These are phyloP conservation scores for Clusia tigrina DNA, from an alignment of 2,888 invertebrate species.

Conservation along the genomic window DNA sequence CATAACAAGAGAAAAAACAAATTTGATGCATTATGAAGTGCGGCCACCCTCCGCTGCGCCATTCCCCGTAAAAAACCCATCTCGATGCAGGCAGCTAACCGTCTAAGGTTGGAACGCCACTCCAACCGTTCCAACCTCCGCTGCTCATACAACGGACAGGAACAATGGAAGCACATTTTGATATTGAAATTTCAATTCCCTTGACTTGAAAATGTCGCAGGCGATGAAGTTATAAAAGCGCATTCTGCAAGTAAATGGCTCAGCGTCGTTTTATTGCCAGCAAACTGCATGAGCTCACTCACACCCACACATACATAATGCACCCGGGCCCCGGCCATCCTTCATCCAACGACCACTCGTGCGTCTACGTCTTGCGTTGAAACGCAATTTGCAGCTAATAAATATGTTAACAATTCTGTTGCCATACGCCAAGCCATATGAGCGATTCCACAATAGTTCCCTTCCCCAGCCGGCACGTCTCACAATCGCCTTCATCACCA, in stretches of 20 bases:
- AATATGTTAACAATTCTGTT: slow-evolving; percentile 9
- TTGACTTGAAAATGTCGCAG: slow-evolving; percentile 11
- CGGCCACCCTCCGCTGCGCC: not conserved
- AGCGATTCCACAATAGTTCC: not conserved
- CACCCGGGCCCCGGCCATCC: too few relatives aligned
- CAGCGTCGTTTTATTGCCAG: not conserved
- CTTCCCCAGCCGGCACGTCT: not conserved
- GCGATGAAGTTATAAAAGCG: slow-evolving; percentile 17
- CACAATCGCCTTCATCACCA: too few relatives aligned
- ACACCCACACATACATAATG: too few relatives aligned
- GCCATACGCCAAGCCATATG: not conserved
- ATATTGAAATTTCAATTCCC: slow-evolving; percentile 9
- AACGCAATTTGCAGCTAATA: slow-evolving; percentile 14
- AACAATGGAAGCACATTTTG: not conserved
- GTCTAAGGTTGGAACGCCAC: too few relatives aligned
- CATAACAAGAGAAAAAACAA: slow-evolving; percentile 3
- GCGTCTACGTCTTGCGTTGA: not conserved
- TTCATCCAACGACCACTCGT: not conserved
- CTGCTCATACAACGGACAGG: not conserved
- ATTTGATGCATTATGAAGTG: slow-evolving; percentile 1
- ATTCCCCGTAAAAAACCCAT: too few relatives aligned
- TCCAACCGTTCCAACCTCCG: not conserved
- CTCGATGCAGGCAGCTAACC: too few relatives aligned
- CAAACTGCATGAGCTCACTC: not conserved
- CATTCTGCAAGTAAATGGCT: slow-evolving; percentile 5